Conservation (phyloP, 1,140 invertebrate species). For the Papilio polytes region DNA sequence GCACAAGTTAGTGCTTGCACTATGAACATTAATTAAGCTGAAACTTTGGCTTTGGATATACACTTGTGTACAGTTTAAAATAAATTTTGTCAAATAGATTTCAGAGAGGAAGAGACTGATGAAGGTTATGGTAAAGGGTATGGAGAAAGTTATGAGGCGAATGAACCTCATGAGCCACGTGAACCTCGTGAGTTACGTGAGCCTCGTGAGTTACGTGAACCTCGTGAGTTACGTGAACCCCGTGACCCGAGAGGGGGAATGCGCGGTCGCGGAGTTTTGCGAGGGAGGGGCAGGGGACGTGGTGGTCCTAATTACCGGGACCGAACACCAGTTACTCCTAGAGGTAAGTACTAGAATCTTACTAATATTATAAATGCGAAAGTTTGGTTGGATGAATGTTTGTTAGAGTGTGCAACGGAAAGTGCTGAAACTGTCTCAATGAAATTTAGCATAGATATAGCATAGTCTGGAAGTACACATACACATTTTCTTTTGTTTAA, state of each 20-base stretch:
- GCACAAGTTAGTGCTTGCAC: too few species aligned
- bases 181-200: background rate
- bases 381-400: too few species aligned
- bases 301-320: slow-evolving; percentile 50
- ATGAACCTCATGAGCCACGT: background rate
- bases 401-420: too few species aligned
- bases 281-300: slow-evolving; percentile 41
- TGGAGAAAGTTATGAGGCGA: slow-evolving; percentile 36
- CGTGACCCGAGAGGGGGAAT: background rate
- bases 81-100: slow-evolving; percentile 40
- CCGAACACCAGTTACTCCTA: slow-evolving; percentile 46
- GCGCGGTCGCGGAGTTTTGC: slow-evolving; percentile 41
- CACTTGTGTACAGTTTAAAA: too few species aligned
- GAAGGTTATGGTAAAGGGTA: slow-evolving; percentile 51
- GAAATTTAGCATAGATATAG: too few species aligned
- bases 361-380: too few species aligned
- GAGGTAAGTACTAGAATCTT: slow-evolving; percentile 56
- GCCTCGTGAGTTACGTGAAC: background rate
- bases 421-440: too few species aligned
- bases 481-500: too few species aligned
- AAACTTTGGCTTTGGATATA: too few species aligned
- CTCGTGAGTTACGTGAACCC: background rate
- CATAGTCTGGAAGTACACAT: too few species aligned
- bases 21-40: too few species aligned
- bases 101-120: slow-evolving; percentile 62